A percentile compares a stretch with the other conserved stretches of the same genome.
Conservation (phyloP, 2,113 vertebrate genomes). For the Podiceps cristatus region DNA sequence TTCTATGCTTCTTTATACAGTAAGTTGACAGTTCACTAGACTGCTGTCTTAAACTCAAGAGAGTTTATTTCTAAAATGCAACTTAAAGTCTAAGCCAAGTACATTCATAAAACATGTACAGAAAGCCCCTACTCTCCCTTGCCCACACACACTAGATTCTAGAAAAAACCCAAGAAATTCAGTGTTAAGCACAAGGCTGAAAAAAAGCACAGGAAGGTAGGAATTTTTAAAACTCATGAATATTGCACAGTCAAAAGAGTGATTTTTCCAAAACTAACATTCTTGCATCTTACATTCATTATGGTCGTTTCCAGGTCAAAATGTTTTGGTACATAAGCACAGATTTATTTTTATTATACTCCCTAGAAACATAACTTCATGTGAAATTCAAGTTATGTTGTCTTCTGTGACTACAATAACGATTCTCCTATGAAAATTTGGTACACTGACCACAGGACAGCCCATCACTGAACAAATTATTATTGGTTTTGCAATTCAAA, state of each 20-base stretch:
- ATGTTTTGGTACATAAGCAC: neutral
- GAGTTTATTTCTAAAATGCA: neutral
- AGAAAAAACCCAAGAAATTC: neutral
- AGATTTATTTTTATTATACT: neutral
- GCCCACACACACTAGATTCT: neutral
- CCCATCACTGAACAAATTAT: neutral
- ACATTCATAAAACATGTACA: neutral
- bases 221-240: neutral
- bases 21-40: neutral
- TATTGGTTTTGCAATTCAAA: neutral
- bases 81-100: neutral
- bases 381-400: neutral
- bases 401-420: neutral
- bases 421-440: neutral
- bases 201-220: slow-evolving; percentile 35
- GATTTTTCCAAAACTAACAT: slow-evolving; percentile 24
- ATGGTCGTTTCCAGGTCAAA: slow-evolving; percentile 11
- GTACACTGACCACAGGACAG: neutral
- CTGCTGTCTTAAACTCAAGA: neutral
- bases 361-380: slow-evolving; percentile 1
- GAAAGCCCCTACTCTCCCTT: neutral
- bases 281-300: slow-evolving; percentile 5
- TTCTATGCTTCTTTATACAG: neutral
- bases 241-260: neutral
- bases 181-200: slow-evolving; percentile 4